Conservation (phyloP, 2,888 invertebrate genomes). For the Autographa pulchrina region DNA sequence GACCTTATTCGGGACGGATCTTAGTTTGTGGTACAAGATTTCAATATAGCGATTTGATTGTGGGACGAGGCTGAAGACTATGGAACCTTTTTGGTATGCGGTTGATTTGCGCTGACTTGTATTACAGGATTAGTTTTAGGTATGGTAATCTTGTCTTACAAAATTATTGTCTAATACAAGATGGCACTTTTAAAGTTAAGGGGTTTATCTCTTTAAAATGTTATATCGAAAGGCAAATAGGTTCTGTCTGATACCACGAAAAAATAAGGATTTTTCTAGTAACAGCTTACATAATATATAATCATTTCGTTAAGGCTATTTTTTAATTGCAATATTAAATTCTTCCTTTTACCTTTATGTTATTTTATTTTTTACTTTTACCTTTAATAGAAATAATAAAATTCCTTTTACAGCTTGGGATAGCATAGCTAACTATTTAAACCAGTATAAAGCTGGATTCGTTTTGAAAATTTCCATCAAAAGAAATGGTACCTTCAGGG, state of each 20-base stretch:
- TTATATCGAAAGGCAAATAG: too few species aligned
- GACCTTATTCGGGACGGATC: constrained; percentile 67
- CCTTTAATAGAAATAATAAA: too few species aligned
- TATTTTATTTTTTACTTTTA: too few species aligned
- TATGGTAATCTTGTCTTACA: neutral
- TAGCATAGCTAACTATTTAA: constrained; percentile 53
- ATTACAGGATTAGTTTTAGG: neutral
- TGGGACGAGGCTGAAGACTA: neutral
- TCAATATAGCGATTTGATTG: constrained; percentile 54
- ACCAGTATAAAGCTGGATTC: constrained; percentile 62
- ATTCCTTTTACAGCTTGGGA: too few species aligned
- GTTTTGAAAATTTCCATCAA: constrained; percentile 61
- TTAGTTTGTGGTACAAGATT: constrained; percentile 60
- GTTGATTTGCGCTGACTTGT: neutral
- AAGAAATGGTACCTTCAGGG: constrained; percentile 70
- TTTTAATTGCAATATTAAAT: too few species aligned
- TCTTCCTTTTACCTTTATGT: too few species aligned
- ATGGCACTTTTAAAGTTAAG: too few species aligned
- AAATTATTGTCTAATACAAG: neutral
- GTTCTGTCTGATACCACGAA: too few species aligned
- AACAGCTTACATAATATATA: too few species aligned
- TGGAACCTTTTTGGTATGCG: constrained; percentile 6
- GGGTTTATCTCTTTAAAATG: too few species aligned
- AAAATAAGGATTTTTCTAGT: too few species aligned
- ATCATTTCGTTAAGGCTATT: too few species aligned